These are phyloP conservation scores for Erebia palarica DNA, from an alignment of 2,888 invertebrate species.

Conservation along the genomic window DNA sequence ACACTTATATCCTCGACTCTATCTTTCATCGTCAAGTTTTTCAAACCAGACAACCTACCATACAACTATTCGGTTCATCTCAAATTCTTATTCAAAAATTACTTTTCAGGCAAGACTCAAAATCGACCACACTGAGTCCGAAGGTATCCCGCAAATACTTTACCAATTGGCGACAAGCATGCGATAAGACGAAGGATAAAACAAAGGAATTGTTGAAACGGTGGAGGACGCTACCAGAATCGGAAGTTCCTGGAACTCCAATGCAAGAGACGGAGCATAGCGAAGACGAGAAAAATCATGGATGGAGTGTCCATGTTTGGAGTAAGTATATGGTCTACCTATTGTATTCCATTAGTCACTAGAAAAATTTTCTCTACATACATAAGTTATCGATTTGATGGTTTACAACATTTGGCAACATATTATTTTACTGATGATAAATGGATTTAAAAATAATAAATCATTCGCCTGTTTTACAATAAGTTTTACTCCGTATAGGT, in stretches of 20 bases:
- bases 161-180: slow-evolving; percentile 88
- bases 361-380: no score
- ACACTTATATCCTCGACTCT: no score
- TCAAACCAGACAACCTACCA: no score
- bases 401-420: no score
- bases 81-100: background rate
- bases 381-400: no score
- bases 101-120: slow-evolving; percentile 70
- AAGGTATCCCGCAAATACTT: slow-evolving; percentile 88
- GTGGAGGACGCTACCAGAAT: slow-evolving; percentile 86
- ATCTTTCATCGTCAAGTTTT: no score
- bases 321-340: slow-evolving; percentile 74
- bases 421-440: no score
- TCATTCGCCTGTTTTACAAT: no score
- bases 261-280: slow-evolving; percentile 65
- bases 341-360: background rate
- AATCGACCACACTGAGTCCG: slow-evolving; percentile 66
- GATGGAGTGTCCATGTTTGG: slow-evolving; percentile 91
- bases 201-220: slow-evolving; percentile 88
- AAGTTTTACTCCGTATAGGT: no score
- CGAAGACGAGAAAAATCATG: slow-evolving; percentile 77
- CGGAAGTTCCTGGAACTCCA: slow-evolving; percentile 64
- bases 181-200: slow-evolving; percentile 88
- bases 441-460: background rate
- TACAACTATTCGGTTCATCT: background rate